Evolutionary conservation across 23 tunicate species (phyloP).

Genomic region (Styela clava): DNA sequence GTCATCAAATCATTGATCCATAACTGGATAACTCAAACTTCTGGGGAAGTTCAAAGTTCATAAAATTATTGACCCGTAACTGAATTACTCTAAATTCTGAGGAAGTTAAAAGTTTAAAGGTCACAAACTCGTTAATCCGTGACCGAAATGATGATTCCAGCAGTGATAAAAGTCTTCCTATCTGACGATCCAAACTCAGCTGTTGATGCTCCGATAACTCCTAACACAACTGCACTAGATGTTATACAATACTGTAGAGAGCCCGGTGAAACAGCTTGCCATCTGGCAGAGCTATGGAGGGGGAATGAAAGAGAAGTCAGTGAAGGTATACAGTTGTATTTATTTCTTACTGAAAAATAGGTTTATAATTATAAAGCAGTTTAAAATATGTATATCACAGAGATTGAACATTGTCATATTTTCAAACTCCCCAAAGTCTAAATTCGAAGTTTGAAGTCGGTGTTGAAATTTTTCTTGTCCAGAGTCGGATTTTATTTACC

Average conservation of each 20-base stretch:
- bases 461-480: too few species aligned
- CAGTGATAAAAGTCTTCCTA: slow-evolving; percentile 76
- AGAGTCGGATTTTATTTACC: too few species aligned
- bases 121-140: not conserved
- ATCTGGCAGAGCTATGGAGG: slow-evolving; percentile 76
- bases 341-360: not conserved
- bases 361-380: not conserved
- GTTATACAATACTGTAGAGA: slow-evolving; percentile 87
- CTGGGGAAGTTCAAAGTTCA: not conserved
- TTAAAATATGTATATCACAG: too few species aligned
- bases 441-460: too few species aligned
- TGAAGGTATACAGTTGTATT: slow-evolving; percentile 19
- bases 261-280: slow-evolving; percentile 84
- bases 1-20: not conserved
- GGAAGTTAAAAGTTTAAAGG: not conserved
- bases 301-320: slow-evolving; percentile 81
- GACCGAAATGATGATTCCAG: slow-evolving; percentile 64
- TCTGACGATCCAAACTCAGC: slow-evolving; percentile 63
- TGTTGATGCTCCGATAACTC: slow-evolving; percentile 92
- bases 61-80: not conserved
- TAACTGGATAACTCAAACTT: not conserved
- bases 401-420: too few species aligned
- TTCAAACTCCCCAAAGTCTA: too few species aligned
- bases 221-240: slow-evolving; percentile 88
- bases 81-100: not conserved